Base-by-base conservation (phyloP, 2,113 vertebrate genomes). In the Neomonachus schauinslandi region DNA sequence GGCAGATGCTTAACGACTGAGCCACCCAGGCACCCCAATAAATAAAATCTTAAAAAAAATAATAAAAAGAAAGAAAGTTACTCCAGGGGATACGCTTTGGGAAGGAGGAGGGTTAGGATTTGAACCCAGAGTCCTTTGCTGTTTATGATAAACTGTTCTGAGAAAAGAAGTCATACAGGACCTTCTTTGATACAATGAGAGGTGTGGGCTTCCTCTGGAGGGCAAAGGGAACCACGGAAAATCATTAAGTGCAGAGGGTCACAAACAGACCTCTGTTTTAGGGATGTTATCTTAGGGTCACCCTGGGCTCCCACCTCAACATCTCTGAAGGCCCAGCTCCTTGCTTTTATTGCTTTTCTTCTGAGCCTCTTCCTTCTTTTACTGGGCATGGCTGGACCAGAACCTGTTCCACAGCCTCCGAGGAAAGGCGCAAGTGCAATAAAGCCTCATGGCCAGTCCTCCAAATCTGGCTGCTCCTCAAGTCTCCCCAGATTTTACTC, bases 31-130 rank as follows among this genome's bases (percentile, higher is more conserved):
- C 39, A 42, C 39, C 39, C 39, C 39, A 63, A 28, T 28, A 63
- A 63, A 28, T 28, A 63, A 63, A 63, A 63, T 63, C 26, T 46
- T 63, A 13, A 28, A 61, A 61, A 28, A 65, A 15, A 7, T 28
- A 28, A 31, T 13, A 31, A 14, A 65, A 65, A 65, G 13, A 65
- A 95, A 96, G 95, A 97, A 96, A 97, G 97, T 98, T 98, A 94
- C 95, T 98, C 93, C 81, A 57, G 42, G 91, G 94, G 81, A 98
- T 95, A 55, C 2, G 26, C 1, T 61, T 72, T 49, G 28, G 24
- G 51, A 92, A 76, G 12, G 9, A 91, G 49, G 16, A 92, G 28
- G 93, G 42, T 12, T 15, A 46, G 74, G 7, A 53, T 76, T 79
- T 53, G 49, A 95, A 91, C 49, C 3, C 46, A 55, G 22, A 61